Conservation (phyloP, 2,888 invertebrate species). For the Dicyrtoma fusca region DNA sequence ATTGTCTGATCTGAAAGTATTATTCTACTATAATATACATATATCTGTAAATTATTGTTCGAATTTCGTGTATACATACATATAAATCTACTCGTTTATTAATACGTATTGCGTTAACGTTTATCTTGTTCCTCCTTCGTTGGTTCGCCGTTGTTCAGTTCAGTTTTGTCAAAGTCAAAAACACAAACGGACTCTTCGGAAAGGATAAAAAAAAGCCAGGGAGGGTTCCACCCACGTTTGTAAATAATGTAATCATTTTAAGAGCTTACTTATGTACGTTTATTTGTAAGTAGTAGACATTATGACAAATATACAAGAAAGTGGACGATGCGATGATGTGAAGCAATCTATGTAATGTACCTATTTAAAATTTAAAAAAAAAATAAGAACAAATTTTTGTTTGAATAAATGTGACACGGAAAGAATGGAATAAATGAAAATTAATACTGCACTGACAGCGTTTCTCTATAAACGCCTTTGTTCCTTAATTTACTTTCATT, state of each 20-base stretch:
- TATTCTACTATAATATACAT: no score
- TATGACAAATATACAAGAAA: not conserved
- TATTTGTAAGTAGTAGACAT: conserved; percentile 31
- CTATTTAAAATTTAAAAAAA: not conserved
- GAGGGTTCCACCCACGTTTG: not conserved
- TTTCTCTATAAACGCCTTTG: no score
- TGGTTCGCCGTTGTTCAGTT: not conserved
- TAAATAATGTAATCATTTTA: conserved; percentile 26
- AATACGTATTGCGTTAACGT: not conserved
- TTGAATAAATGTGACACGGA: not conserved
- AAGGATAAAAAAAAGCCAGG: no score
- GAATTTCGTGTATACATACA: not conserved
- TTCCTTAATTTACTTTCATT: not conserved
- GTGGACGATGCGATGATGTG: not conserved
- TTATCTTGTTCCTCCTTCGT: not conserved
- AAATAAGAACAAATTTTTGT: not conserved
- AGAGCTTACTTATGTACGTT: conserved; percentile 36
- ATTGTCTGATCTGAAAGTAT: conserved; percentile 15
- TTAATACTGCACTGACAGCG: not conserved
- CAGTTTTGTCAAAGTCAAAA: not conserved
- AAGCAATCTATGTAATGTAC: conserved; percentile 16
- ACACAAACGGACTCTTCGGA: not conserved
- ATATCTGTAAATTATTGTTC: no score
- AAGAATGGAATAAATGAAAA: conserved; percentile 1
- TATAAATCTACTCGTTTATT: not conserved